Evolutionary conservation across 2,888 invertebrate genomes (phyloP).

Genomic region (Pheosia tremula): DNA sequence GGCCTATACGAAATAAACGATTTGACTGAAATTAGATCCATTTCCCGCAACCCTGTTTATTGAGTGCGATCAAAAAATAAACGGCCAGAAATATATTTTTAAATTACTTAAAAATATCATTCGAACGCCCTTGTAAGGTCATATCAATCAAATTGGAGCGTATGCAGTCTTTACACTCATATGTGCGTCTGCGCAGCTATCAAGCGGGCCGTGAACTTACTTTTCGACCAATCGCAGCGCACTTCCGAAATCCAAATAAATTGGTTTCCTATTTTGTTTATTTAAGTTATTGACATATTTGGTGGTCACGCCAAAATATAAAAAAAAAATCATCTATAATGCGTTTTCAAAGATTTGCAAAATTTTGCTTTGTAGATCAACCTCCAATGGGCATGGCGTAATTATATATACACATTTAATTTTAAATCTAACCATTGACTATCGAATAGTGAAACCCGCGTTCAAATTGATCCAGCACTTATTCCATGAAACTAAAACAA

Average conservation of each 20-base stretch:
- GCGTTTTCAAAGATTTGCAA: no score
- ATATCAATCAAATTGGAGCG: constrained; percentile 19
- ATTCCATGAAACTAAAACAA: no score
- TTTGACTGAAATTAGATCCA: neutral
- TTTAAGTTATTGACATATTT: constrained; percentile 11
- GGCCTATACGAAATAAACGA: no score
- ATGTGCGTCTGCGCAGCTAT: constrained; percentile 23
- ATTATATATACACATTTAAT: no score
- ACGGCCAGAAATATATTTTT: neutral
- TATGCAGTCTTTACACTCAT: constrained; percentile 17
- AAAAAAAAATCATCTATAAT: no score
- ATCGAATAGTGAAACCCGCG: no score
- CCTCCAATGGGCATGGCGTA: no score
- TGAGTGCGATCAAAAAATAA: no score
- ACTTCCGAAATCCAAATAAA: constrained; percentile 14
- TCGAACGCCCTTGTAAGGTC: constrained; percentile 31
- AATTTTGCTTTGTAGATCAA: no score
- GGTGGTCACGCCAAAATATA: neutral
- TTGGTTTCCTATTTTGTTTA: constrained; percentile 12
- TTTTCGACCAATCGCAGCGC: constrained; percentile 19
- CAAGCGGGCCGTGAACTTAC: constrained; percentile 37
- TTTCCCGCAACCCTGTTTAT: neutral
- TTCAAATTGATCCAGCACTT: no score
- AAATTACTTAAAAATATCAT: constrained; percentile 5
- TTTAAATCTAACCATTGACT: no score